Percentiles rank a stretch among this genome's conserved stretches.
Conservation (phyloP, 2,888 invertebrate species). For the Polyommatus iphigenia region DNA sequence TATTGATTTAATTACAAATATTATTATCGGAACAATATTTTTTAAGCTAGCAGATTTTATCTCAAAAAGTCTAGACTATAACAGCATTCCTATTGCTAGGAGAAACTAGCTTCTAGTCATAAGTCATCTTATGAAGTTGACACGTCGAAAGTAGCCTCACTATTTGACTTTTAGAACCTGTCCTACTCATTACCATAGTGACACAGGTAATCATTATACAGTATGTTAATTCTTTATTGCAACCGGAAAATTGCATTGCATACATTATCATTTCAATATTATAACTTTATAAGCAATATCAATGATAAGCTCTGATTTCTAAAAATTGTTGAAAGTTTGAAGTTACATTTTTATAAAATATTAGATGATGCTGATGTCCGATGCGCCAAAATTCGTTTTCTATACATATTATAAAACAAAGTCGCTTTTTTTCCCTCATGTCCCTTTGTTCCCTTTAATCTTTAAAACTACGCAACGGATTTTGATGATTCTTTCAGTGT, state of each 20-base stretch:
- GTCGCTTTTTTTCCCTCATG: too few relatives aligned
- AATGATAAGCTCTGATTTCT: not conserved
- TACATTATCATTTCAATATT: not conserved
- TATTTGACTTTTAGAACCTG: constrained; percentile 23
- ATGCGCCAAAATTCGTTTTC: too few relatives aligned
- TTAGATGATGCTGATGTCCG: too few relatives aligned
- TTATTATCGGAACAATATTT: too few relatives aligned
- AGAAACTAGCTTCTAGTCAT: constrained; percentile 8
- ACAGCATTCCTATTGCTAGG: not conserved
- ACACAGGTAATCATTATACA: constrained; percentile 9
- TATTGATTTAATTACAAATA: too few relatives aligned
- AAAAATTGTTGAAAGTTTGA: not conserved
- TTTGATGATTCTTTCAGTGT: too few relatives aligned
- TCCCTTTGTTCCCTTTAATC: too few relatives aligned
- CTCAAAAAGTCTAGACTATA: not conserved
- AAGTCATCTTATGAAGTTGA: constrained; percentile 15
- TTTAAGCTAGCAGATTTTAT: too few relatives aligned
- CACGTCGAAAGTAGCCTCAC: constrained; percentile 16
- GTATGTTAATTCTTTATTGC: constrained; percentile 1
- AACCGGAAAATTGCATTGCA: constrained; percentile 8
- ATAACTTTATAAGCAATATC: not conserved
- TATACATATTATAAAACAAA: too few relatives aligned
- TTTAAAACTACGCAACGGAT: too few relatives aligned
- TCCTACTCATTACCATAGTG: constrained; percentile 3
- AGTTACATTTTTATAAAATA: not conserved